These are phyloP conservation scores for Tragelaphus imberbis DNA, from an alignment of 2,113 vertebrate genomes.

Conservation along the genomic window DNA sequence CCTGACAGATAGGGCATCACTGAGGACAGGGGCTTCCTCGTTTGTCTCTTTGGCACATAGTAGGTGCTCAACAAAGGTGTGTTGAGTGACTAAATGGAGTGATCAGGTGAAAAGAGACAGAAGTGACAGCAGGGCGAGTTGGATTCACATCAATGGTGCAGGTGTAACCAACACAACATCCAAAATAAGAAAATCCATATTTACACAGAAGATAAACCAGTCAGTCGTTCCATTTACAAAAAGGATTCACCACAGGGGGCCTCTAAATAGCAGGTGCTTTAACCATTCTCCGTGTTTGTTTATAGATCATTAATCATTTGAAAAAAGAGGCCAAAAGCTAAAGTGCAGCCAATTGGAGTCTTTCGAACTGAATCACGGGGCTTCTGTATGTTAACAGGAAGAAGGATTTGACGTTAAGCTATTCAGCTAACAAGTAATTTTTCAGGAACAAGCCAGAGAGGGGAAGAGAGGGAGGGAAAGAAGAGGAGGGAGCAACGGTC, in stretches of 20 bases:
- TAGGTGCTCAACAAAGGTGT: background rate
- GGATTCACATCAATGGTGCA: slow-evolving; percentile 20
- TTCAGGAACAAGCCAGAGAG: background rate
- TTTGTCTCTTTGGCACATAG: background rate
- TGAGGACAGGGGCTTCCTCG: background rate
- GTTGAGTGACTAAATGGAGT: background rate
- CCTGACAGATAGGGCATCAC: background rate
- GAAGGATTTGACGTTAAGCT: background rate
- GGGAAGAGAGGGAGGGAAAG: background rate
- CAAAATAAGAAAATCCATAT: slow-evolving; percentile 39
- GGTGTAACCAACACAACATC: background rate
- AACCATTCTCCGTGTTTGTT: slow-evolving; percentile 4
- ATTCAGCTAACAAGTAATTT: background rate
- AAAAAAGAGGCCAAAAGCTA: slow-evolving; percentile 37
- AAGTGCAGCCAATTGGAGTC: background rate
- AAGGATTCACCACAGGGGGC: slow-evolving; percentile 47
- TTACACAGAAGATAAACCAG: slow-evolving; percentile 31
- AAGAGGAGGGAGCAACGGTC: background rate
- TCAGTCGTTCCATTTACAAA: slow-evolving; percentile 44
- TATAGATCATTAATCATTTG: slow-evolving; percentile 51
- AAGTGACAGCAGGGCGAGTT: background rate
- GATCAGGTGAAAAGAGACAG: background rate
- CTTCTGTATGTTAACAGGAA: background rate
- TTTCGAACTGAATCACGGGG: background rate
- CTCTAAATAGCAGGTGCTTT: background rate